Evolutionary conservation across 2,113 vertebrate genomes (phyloP), one percentile per base, ranked within the genome.

Genomic region (Nansenia antarctica): DNA sequence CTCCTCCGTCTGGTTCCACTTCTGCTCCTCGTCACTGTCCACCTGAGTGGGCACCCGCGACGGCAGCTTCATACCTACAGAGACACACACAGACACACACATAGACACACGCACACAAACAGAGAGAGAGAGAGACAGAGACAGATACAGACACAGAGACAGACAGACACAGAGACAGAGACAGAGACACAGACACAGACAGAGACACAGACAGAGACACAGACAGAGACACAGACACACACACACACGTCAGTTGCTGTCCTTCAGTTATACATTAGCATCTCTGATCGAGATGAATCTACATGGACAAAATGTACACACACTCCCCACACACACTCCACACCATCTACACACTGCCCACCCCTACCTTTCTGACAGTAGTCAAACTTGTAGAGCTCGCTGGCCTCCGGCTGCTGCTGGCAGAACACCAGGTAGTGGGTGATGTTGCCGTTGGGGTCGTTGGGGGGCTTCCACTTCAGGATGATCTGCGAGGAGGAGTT

Each of bases 401-500:
- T 94, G 65, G 96, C 96, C 39, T 98, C 97, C 0, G 84, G 86
- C 87, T 98, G 96, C 70, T 94, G 91, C 86, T 97, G 93, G 92
- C 95, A 99, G 85, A 86, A 94, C 12, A 99, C 94, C 82, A 96
- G 84, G 87, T 99, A 99, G 91, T 99, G 96, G 0, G 96, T 98
- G 89, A 98, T 95, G 88, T 98, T 98, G 4, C 98, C 98, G 0
- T 99, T 99, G 79, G 95, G 96, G 81, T 98, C 95, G 0, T 95
- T 94, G 59, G 98, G 98, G 0, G 97, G 93, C 67, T 97, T 98
- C 98, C 98, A 99, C 85, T 96, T 98, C 55, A 99, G 84, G 52
- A 95, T 93, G 78, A 99, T 98, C 92, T 97, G 95, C 24, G 95
- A 96, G 0, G 97, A 97, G 1, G 96, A 95, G 84, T 97, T 98